Percentiles rank a stretch among this genome's conserved stretches.
phyloP scores from a whole-genome alignment of 2,888 invertebrate species.

The Hipparchia semele region DNA sequence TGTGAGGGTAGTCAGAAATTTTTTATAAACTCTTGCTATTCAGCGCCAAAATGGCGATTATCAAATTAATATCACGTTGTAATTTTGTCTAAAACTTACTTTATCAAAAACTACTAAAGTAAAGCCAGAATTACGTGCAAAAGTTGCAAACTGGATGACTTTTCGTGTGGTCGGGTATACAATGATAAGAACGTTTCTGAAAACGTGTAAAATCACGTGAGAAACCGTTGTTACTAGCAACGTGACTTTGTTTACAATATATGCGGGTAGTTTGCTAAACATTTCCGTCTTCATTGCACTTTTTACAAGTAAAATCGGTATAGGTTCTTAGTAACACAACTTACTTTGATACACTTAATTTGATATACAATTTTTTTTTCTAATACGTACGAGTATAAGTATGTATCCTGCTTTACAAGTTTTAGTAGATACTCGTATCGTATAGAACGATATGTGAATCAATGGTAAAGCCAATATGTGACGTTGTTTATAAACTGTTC shows the following conservation, averaged over 20 bases:
- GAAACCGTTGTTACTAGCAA: constrained; percentile 14
- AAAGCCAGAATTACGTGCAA: too few relatives aligned
- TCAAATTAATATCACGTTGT: too few relatives aligned
- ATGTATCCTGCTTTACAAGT: too few relatives aligned
- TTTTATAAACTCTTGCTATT: too few relatives aligned
- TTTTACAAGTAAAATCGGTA: constrained; percentile 1
- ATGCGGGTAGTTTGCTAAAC: constrained; percentile 30
- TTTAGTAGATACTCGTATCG: background rate
- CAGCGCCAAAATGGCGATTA: too few relatives aligned
- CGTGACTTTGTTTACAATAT: constrained; percentile 37
- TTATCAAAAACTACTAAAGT: too few relatives aligned
- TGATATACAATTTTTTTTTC: too few relatives aligned
- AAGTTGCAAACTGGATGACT: too few relatives aligned
- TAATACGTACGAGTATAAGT: too few relatives aligned
- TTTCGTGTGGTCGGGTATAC: background rate
- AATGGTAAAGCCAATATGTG: background rate
- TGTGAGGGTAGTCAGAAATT: too few relatives aligned
- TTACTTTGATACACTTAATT: background rate
- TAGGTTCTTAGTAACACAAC: background rate
- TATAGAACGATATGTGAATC: background rate
- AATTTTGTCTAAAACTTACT: too few relatives aligned
- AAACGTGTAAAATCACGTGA: constrained; percentile 38
- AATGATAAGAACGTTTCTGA: background rate
- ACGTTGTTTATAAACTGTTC: background rate
- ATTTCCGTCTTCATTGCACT: constrained; percentile 26